Evolutionary conservation across 2,888 invertebrate species (phyloP), one percentile per base, ranked within the genome.

Genomic region (Cephus pygmeus): DNA sequence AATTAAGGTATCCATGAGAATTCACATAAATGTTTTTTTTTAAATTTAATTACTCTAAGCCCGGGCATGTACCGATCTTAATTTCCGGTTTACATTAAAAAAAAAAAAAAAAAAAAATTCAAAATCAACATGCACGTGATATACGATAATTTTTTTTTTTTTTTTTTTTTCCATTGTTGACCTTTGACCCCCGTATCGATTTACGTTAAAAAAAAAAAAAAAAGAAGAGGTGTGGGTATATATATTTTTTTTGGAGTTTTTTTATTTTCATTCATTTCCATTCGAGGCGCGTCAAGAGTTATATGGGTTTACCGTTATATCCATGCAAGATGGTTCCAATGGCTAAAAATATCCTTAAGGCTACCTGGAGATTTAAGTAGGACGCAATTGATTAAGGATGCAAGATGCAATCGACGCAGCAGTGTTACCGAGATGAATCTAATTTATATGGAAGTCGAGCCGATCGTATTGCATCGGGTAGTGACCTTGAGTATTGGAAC

Each of bases 1-100:
- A 87, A 88, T 83, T 81, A 56, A 23, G 23, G 23, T 6, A 56
- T 56, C 56, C 56, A 56, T 9, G 23, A 23, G 56, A 56, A 56
- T 56, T 56, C 56, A 23, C 9, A 2, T 56, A 23, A 15, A 56
- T 56, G 9, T 9, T 15, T 15, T 15, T 40, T 15, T 40, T 40
- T 36, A 0, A 6, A 15, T 15, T 40, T 2, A 1, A 6, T 40
- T 56, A 56, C 2, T 56, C 2, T 2, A 56, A 6, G 23, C 0
- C 23, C 6, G 23, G 1, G 40, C 40, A 56, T 23, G 23, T 23
- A 9, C 56, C 1, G 9, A 23, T 56, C 0, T 23, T 23, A 0
- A 56, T 56, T 23, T 23, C 56, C 56, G 23, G 11, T 34, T 34
- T 30, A 23, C 31, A 15, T 71, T 30, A 2, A n/a, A 31, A 34